Base-by-base conservation (phyloP, 2,888 invertebrate species). In the Merodon equestris region DNA sequence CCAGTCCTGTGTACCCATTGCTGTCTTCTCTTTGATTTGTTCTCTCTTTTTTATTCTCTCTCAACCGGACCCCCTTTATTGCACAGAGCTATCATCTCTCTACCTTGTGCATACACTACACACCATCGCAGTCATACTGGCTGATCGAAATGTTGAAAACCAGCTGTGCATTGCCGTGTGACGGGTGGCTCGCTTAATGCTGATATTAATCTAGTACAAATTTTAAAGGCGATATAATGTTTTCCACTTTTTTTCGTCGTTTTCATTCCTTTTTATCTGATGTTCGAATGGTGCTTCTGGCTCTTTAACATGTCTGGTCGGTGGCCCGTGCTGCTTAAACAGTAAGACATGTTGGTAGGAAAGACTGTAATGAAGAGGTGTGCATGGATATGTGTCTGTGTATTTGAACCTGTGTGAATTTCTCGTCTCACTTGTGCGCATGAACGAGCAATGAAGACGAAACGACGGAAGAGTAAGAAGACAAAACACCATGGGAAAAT, bases 201-300 rank as follows among this genome's bases (percentile, higher is more conserved):
- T 67, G 79, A 74, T 74, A 54, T 51, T 70, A 79, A 70, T 79
- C 79, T 79, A 79, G 79, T 79, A 79, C 73, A 79, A 79, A 74
- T 70, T 74, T 79, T 74, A 79, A 74, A 79, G 73, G 64, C 79
- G 79, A 79, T 79, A 68, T 27, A 73, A 74, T 74, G 79, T 70
- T 79, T 60, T 68, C 36, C 51, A 50, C 50, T 38, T 66, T 61
- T 61, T n/a, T n/a, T n/a, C n/a, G n/a, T n/a, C n/a, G n/a, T n/a
- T n/a, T 27, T 60, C 38, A 7, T 12, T 57, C 19, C 36, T 58
- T 40, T 60, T 53, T 36, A 42, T 44, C 18, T 63, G 63, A 34
- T 27, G 27, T 27, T 27, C 27, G 27, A 27, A 27, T 54, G 14
- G 51, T 19, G 58, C 44, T 63, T 57, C 7, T 19, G 36, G 36